Evolutionary conservation across 2,113 vertebrate species (phyloP).

Genomic region (Alethe diademata): DNA sequence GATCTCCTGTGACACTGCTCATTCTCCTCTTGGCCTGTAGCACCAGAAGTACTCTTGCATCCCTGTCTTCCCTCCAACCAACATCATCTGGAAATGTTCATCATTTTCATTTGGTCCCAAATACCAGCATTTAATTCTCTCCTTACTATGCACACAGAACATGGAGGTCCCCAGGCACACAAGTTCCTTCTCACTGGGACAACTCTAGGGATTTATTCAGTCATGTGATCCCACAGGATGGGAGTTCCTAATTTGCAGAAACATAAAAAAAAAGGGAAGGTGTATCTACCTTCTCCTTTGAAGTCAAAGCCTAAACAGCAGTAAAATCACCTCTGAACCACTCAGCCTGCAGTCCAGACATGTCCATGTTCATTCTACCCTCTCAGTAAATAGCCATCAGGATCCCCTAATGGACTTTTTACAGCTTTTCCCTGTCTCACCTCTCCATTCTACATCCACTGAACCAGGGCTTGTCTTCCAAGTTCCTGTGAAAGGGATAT

Average conservation of each 20-base stretch:
- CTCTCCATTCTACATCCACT: fast-evolving
- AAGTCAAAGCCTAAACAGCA: neutral
- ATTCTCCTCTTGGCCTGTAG: neutral
- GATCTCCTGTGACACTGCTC: neutral
- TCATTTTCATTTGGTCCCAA: neutral
- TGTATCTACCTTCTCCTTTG: neutral
- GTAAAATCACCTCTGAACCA: neutral
- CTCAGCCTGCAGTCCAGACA: neutral
- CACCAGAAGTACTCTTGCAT: neutral
- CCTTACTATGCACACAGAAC: neutral
- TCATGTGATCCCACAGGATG: neutral
- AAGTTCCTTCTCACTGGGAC: neutral
- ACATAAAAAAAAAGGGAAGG: neutral
- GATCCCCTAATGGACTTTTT: neutral
- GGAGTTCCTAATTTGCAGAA: neutral
- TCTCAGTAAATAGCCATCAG: neutral
- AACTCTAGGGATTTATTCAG: neutral
- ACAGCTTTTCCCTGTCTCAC: neutral
- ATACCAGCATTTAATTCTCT: neutral
- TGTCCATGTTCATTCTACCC: neutral
- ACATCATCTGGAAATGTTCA: neutral
- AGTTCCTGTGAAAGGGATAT: neutral
- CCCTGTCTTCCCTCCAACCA: neutral
- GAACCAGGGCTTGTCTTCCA: neutral
- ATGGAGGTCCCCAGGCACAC: neutral